Base-by-base conservation (phyloP, 2,888 invertebrate species). In the Trissonchulus latispiculum region DNA sequence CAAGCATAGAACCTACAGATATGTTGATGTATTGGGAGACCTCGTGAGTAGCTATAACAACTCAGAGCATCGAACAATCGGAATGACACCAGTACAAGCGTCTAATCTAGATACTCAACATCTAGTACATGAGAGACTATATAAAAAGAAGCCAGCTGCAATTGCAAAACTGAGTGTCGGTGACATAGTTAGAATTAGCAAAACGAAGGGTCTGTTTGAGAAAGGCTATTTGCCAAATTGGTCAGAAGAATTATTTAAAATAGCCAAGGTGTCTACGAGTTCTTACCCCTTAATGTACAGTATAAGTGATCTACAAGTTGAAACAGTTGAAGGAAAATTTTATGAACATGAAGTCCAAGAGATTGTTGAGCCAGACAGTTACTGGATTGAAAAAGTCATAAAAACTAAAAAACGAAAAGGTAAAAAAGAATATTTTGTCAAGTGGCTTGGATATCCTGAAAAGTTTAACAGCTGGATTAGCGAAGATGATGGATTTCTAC, bases 401-500 rank as follows among this genome's bases (percentile, higher is more conserved):
- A 48, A 32, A 8, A 8, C 8, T 29, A 37, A 61, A 29, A 71
- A 18, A 29, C 61, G 61, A 3, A 28, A 71, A 1, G 61, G 71
- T 2, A 61, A 61, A 35, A 15, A 29, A 31, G 33, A 37, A 37
- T n/a, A 48, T 61, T 1, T 36, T 8, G 70, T 70, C 1, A 18
- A 2, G 29, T 70, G 2, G 2, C 18, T 35, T 18, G 36, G 28
- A 23, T 23, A 36, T 35, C 31, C 3, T 2, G 23, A 15, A 59
- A 59, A 59, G n/a, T 59, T 59, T 59, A n/a, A 70, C 29, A 15
- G 29, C 23, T 70, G 70, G 70, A 29, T 70, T 36, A 18, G 2
- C 8, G 28, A 70, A 37, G 35, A 70, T 36, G 37, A 15, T 8
- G n/a, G 72, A 62, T 1, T 71, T 72, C n/a, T 72, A 72, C 70